Percentiles rank a stretch among this genome's conserved stretches.
Conservation (phyloP, 2,888 invertebrate species). For the Poecilus cupreus region DNA sequence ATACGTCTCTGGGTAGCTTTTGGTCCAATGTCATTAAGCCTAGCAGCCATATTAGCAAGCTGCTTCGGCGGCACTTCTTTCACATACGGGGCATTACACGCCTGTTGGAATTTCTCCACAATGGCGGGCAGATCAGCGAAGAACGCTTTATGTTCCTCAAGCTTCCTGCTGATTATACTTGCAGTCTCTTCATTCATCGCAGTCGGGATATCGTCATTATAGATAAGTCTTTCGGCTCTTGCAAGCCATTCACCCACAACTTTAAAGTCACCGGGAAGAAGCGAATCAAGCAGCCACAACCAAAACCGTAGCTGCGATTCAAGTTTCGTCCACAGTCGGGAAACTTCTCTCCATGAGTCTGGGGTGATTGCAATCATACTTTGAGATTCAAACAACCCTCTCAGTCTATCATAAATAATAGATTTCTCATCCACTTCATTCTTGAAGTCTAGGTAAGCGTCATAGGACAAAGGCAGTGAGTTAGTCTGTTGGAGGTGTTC, state of each 20-base stretch:
- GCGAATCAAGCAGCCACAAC: conserved; percentile 92
- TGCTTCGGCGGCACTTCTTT: conserved; percentile 86
- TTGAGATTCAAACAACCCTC: conserved; percentile 86
- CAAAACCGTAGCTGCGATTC: conserved; percentile 87
- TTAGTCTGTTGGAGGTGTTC: conserved; percentile 86
- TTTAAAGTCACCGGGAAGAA: conserved; percentile 89
- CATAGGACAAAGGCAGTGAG: conserved; percentile 85
- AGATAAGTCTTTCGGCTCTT: conserved; percentile 87
- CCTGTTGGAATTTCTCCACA: conserved; percentile 85
- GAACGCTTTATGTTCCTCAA: conserved; percentile 92
- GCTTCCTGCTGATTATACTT: conserved; percentile 88
- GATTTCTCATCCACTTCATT: conserved; percentile 85
- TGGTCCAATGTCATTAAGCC: conserved; percentile 84
- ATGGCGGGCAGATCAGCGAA: conserved; percentile 89
- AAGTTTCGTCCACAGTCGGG: conserved; percentile 87
- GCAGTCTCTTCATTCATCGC: conserved; percentile 93
- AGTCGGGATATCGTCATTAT: conserved; percentile 88
- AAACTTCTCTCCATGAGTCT: conserved; percentile 90
- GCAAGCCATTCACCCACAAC: conserved; percentile 93
- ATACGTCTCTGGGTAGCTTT: conserved; percentile 89
- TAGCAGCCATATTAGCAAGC: conserved; percentile 85
- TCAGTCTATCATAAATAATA: conserved; percentile 84
- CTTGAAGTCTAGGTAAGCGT: conserved; percentile 87
- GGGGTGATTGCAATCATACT: conserved; percentile 87
- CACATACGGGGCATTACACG: conserved; percentile 81